A percentile compares a stretch with the other conserved stretches of the same genome.
phyloP scores from a whole-genome alignment of 2,888 invertebrate genomes.

The Halictus quadricinctus region DNA sequence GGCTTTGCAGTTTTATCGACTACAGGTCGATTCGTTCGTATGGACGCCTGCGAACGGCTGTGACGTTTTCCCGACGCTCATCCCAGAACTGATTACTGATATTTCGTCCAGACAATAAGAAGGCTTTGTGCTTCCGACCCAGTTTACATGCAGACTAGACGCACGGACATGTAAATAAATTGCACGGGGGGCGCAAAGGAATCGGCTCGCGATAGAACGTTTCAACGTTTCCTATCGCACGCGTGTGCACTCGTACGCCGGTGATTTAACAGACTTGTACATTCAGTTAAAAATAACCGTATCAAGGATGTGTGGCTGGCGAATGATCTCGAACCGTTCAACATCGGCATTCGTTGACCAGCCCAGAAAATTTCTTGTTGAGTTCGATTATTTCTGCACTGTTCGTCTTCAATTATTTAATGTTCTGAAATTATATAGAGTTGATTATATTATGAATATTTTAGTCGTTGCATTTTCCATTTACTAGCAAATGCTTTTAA shows the following conservation, averaged over 20 bases:
- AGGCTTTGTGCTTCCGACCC: constrained; percentile 80
- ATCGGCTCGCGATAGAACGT: constrained; percentile 79
- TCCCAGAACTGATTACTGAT: constrained; percentile 77
- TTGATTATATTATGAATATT: neutral
- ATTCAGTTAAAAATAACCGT: constrained; percentile 78
- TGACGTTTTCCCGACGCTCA: constrained; percentile 71
- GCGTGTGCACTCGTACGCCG: constrained; percentile 10
- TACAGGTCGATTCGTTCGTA: constrained; percentile 55
- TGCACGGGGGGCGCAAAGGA: constrained; percentile 72
- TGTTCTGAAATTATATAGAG: neutral
- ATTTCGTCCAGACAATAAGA: constrained; percentile 76
- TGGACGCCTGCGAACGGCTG: constrained; percentile 38
- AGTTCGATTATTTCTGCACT: neutral
- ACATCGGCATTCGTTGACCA: neutral
- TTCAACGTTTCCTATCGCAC: constrained; percentile 74
- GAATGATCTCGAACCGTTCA: neutral
- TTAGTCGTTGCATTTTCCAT: neutral
- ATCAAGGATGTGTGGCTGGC: constrained; percentile 28
- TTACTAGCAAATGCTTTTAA: neutral
- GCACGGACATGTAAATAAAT: constrained; percentile 74
- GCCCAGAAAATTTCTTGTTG: neutral
- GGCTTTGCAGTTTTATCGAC: constrained; percentile 67
- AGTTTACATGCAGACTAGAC: constrained; percentile 75
- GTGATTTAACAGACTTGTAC: constrained; percentile 6
- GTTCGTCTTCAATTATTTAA: neutral